Evolutionary conservation across 2,888 invertebrate species (phyloP).

Genomic region (Drosophila algonquin): DNA sequence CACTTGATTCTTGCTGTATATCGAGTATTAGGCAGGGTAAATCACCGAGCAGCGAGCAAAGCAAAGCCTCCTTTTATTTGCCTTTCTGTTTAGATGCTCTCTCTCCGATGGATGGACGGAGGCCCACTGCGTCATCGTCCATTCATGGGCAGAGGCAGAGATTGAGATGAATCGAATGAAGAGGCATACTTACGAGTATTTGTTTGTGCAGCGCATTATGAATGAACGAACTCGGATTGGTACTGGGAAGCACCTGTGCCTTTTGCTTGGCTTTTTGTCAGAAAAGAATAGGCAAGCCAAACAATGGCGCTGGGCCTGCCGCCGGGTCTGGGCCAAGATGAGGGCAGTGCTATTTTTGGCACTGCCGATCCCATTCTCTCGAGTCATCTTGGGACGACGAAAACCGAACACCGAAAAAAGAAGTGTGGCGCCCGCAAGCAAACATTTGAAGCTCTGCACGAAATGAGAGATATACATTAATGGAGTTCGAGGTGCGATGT

Average conservation of each 20-base stretch:
- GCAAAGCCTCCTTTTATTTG: conserved; percentile 14
- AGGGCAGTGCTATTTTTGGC: conserved; percentile 72
- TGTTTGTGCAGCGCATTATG: conserved; percentile 37
- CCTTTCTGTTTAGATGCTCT: conserved; percentile 17
- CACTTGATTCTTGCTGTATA: conserved; percentile 16
- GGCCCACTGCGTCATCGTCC: conserved; percentile 25
- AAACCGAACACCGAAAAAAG: not conserved
- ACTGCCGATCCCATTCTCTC: conserved; percentile 28
- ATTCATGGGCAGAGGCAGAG: conserved; percentile 12
- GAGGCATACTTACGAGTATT: conserved; percentile 31
- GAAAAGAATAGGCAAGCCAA: conserved; percentile 3
- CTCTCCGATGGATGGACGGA: not conserved
- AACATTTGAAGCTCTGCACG: not conserved
- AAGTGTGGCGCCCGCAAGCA: not conserved
- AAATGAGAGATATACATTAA: not conserved
- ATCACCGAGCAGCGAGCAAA: conserved; percentile 14
- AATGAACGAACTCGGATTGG: conserved; percentile 13
- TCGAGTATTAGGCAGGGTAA: conserved; percentile 15
- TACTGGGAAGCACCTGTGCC: conserved; percentile 37
- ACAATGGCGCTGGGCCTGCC: conserved; percentile 2
- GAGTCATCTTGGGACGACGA: conserved; percentile 13
- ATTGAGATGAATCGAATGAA: not conserved
- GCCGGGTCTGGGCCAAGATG: conserved; percentile 43
- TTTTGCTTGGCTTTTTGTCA: not conserved
- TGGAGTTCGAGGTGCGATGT: conserved; percentile 12